phyloP scores from a whole-genome alignment of 2,113 vertebrate species.

The Hemicordylus capensis region DNA sequence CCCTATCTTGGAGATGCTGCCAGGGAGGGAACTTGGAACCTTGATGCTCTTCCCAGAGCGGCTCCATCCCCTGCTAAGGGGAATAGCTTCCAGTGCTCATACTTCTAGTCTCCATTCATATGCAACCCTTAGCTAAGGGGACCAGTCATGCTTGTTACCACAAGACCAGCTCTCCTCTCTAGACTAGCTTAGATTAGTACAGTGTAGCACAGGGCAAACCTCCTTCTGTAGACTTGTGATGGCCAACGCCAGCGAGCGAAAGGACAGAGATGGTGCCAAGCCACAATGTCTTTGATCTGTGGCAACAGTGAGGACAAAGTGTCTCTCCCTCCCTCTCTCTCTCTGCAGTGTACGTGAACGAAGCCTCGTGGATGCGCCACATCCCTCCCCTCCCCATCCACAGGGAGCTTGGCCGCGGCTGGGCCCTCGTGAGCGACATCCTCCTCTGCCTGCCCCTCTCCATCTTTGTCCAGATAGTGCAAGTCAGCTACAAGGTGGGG shows the following conservation, averaged over 20 bases:
- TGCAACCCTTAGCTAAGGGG: too few relatives aligned
- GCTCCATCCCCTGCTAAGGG: too few relatives aligned
- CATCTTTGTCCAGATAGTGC: slow-evolving; percentile 89
- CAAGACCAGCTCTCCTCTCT: too few relatives aligned
- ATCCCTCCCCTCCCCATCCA: slow-evolving; percentile 86
- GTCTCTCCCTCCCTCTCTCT: neutral
- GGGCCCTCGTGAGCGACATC: slow-evolving; percentile 90
- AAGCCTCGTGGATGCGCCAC: slow-evolving; percentile 85
- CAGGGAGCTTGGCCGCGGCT: slow-evolving; percentile 84
- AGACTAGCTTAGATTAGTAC: too few relatives aligned
- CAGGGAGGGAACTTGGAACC: too few relatives aligned
- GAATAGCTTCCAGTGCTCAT: too few relatives aligned
- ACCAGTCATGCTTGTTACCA: neutral
- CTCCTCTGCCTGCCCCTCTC: slow-evolving; percentile 93
- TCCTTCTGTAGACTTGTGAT: too few relatives aligned
- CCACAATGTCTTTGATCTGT: neutral
- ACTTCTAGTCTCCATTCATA: too few relatives aligned
- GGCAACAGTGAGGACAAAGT: neutral
- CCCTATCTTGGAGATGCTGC: too few relatives aligned
- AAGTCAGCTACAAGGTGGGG: slow-evolving; percentile 92
- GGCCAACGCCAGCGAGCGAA: neutral
- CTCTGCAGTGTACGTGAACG: slow-evolving; percentile 83
- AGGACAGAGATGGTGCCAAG: neutral
- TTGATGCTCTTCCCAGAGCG: too few relatives aligned
- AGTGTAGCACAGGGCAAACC: too few relatives aligned